Evolutionary conservation across 2,888 invertebrate species (phyloP).

Genomic region (Scrobipalpa costella): DNA sequence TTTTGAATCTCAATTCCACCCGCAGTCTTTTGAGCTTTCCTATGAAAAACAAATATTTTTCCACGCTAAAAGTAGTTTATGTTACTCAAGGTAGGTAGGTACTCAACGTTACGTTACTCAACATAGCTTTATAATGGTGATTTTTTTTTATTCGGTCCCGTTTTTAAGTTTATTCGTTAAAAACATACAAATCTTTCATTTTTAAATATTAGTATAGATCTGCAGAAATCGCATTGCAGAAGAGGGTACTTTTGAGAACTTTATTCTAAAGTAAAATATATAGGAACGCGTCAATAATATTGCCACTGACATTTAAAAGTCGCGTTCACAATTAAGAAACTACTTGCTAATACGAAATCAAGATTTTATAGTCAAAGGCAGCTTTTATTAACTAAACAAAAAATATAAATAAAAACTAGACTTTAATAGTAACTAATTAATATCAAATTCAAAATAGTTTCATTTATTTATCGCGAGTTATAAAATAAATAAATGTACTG

Average conservation of each 20-base stretch:
- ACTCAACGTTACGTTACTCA: too few species aligned
- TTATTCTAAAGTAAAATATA: not conserved
- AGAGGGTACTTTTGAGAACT: not conserved
- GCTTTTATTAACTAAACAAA: conserved; percentile 24
- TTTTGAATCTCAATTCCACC: too few species aligned
- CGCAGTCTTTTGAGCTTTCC: too few species aligned
- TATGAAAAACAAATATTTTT: too few species aligned
- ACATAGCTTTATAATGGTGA: too few species aligned
- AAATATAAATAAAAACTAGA: conserved; percentile 30
- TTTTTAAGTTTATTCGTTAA: too few species aligned
- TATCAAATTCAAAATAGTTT: conserved; percentile 30
- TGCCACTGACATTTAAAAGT: conserved; percentile 43
- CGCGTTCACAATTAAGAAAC: conserved; percentile 60
- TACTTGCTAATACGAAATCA: conserved; percentile 39
- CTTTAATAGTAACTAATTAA: conserved; percentile 22
- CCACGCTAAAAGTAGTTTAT: conserved; percentile 30
- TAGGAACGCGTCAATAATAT: conserved; percentile 45
- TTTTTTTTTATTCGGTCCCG: too few species aligned
- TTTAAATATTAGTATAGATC: not conserved
- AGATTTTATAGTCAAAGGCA: conserved; percentile 34
- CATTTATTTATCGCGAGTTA: conserved; percentile 45
- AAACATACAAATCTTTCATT: too few species aligned
- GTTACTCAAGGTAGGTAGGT: not conserved
- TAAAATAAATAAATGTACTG: conserved; percentile 62
- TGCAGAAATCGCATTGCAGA: not conserved